Base-by-base conservation (phyloP, 2,888 invertebrate genomes). In the Amorpha juglandis region DNA sequence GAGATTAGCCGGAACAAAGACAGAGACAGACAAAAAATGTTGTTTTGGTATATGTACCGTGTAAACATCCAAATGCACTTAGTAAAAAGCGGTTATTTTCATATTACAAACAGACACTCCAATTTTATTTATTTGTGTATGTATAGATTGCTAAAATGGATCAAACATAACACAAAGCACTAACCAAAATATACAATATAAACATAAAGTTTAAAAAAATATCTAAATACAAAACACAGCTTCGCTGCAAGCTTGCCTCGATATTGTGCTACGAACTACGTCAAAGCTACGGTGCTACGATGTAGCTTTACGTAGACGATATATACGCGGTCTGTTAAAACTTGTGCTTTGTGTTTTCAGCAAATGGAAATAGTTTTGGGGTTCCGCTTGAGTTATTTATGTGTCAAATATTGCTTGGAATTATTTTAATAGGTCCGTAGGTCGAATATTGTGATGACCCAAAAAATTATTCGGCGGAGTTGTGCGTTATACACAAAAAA, bases 211-310 rank as follows among this genome's bases (percentile, higher is more conserved):
- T 7, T 38, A 1, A 16, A 27, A 53, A 53, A 53, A 58, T 19
- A 38, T 35, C n/a, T 27, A 27, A 4, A 27, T 16, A 58, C n/a
- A n/a, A 35, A 8, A 8, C 8, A 58, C 33, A 38, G 35, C 35
- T 7, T 35, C 38, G 19, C 19, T 42, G 16, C 58, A 42, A 38
- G 58, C 19, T 42, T 58, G 19, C 42, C 11, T 16, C 35, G 38
- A 21, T 50, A 19, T 19, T 19, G 19, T n/a, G 58, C 55, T 55
- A 58, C 58, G 58, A 42, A 35, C 58, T 42, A 58, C 58, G 68
- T 58, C 68, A 71, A 71, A 72, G 70, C 67, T 68, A 71, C 68
- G 70, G 53, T 35, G 69, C 76, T 76, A 71, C 80, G 78, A 70
- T 74, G 74, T 68, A 64, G 72, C 66, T 69, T 72, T 74, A 77